Conservation (phyloP, 2,888 invertebrate species). For the Encarsia formosa region DNA sequence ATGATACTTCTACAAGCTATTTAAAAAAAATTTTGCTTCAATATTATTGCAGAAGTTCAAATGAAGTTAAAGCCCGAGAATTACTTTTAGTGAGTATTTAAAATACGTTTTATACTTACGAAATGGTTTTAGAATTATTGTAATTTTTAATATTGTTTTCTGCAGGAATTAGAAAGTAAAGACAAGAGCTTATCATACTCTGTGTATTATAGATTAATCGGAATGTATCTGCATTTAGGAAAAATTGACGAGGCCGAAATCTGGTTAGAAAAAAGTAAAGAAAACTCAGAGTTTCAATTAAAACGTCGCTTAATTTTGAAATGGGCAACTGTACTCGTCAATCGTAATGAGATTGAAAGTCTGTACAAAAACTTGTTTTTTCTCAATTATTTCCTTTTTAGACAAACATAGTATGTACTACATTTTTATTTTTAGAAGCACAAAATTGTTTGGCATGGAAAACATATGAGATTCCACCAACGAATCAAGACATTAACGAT, state of each 20-base stretch:
- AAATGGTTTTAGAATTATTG: neutral
- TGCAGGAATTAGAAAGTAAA: neutral
- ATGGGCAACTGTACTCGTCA: neutral
- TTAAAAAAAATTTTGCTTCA: neutral
- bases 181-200: neutral
- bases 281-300: neutral
- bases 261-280: neutral
- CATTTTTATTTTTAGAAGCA: constrained; percentile 8
- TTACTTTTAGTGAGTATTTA: neutral
- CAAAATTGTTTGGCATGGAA: neutral
- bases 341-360: constrained; percentile 2
- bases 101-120: no score
- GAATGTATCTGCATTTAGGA: neutral
- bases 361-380: neutral
- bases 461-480: neutral
- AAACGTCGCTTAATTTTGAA: neutral
- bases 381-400: no score
- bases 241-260: constrained; percentile 3
- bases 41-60: neutral
- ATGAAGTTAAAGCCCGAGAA: constrained; percentile 1
- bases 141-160: neutral
- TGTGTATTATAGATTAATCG: neutral
- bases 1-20: neutral
- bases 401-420: no score
- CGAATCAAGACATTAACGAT: neutral